Evolutionary conservation across 2,888 invertebrate genomes (phyloP), one percentile per base, ranked within the genome.

Genomic region (Helicoverpa assulta): DNA sequence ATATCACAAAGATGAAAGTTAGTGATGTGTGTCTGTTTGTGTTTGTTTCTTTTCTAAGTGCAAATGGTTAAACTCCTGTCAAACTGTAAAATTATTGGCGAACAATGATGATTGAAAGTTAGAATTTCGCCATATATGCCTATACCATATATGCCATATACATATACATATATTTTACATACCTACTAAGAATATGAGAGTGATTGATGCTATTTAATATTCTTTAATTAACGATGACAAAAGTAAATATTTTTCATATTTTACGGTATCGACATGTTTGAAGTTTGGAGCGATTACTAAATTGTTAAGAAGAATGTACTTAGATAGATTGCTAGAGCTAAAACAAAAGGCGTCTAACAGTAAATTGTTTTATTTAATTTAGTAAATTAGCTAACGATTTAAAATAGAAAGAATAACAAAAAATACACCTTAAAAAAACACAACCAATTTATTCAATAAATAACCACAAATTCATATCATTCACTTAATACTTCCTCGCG

Each of bases 401-500:
- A 21, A 29, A 53, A 53, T 26, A 53, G 26, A 26, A 26, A 21
- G 14, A 1, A 53, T 7, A 21, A 58, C 0, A 1, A 69, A 76
- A 60, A 1, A 76, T 52, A 59, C 29, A 40, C 70, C 14, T 2
- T 4, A 5, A 3, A 47, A 10, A 6, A 54, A 54, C 56, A 54
- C 12, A 19, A 55, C 1, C 4, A 59, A 52, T 79, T 74, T 74
- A 75, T 33, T 79, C 7, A 67, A 74, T 55, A 79, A 58, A 75
- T 78, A 73, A 58, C 62, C 51, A 56, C 51, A 59, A 12, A 10
- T 10, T 0, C 16, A 51, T 57, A 54, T 16, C 21, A 10, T 5
- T 61, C 62, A 73, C 47, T 83, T 82, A 92, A 72, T 73, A 90
- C 66, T 92, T 92, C 51, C 90, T 89, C 0, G 88, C 80, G 18